Base-by-base conservation (phyloP, 1,140 invertebrate genomes). In the Drosophila carrolli region DNA sequence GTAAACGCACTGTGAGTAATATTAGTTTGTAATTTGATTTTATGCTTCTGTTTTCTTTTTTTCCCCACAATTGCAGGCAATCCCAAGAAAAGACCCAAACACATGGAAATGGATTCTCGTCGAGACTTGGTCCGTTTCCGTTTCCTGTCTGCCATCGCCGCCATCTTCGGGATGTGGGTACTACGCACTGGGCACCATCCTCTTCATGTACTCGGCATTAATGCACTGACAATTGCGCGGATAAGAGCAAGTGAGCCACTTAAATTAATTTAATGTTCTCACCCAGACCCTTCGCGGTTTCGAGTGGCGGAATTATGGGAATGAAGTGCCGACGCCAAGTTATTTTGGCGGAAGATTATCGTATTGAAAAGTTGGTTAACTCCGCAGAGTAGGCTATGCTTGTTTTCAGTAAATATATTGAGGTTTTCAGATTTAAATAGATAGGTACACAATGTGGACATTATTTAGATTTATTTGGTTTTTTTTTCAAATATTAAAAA, bases 11-110 rank as follows among this genome's bases (percentile, higher is more conserved):
- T 88, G 88, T 90, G 74, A 81, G 82, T 88, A 91, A 88, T 90
- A 90, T 88, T 83, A 88, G 86, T 90, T 91, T 90, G 82, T 88
- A 83, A 83, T 90, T 90, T 90, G 82, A 82, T 88, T 90, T 90
- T 86, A 90, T 90, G 82, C 32, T 60, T 72, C 65, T 71, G 65
- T 73, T 77, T 62, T 59, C 70, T 32, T 59, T 50, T 47, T 55
- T 61, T 44, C 61, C 23, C 5, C 19, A 76, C 78, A 76, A 81
- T 75, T 78, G 74, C 79, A 81, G 78, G 72, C 72, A 81, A 72
- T 80, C 6, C 10, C 5, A 23, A 44, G 10, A 9, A 5, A 14
- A 27, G 6, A 16, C 0, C 38, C n/a, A 11, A 11, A 44, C 53
- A 32, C 51, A 63, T 60, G 40, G 32, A 37, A 65, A 57, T 37